Conservation (phyloP, 2,888 invertebrate species). For the Campopleginae sp. region DNA sequence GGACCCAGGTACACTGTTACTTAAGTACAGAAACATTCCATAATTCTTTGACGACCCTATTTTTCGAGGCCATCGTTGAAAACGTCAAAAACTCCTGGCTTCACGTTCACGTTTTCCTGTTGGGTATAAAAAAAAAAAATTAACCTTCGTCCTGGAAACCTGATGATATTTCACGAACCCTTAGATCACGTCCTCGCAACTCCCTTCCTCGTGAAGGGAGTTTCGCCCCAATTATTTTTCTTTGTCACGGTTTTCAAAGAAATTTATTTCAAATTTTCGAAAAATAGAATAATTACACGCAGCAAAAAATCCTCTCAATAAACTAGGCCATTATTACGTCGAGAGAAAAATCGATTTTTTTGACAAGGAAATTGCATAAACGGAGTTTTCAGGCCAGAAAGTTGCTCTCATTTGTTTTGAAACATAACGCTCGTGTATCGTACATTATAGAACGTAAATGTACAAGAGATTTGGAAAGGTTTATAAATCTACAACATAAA, state of each 20-base stretch:
- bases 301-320: neutral
- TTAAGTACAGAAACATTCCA: neutral
- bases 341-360: neutral
- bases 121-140: neutral
- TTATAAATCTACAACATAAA: conserved; percentile 62
- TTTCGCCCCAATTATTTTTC: neutral
- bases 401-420: neutral
- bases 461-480: conserved; percentile 30
- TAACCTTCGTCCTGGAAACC: neutral
- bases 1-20: neutral
- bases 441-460: neutral
- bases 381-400: neutral
- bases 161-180: neutral
- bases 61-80: conserved; percentile 12
- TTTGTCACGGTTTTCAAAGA: neutral
- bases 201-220: neutral
- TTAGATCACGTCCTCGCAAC: neutral
- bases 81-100: neutral
- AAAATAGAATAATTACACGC: neutral
- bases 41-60: neutral
- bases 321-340: neutral
- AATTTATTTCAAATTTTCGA: neutral
- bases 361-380: neutral
- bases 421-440: neutral
- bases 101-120: neutral